These are phyloP conservation scores for Volucella bombylans DNA, from an alignment of 2,888 invertebrate genomes.

Conservation along the genomic window DNA sequence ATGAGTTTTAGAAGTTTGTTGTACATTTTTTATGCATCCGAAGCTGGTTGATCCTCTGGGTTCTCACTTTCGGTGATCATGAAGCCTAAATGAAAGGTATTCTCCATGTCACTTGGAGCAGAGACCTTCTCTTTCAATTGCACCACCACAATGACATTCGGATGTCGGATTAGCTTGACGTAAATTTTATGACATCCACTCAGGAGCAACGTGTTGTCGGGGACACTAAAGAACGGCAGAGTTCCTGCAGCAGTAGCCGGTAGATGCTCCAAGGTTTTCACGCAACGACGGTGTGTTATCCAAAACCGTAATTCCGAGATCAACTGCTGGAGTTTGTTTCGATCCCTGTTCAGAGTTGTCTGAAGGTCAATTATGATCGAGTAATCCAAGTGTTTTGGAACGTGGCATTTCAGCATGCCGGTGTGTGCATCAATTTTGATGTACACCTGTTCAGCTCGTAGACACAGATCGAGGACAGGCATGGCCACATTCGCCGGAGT, in stretches of 20 bases:
- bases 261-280: slow-evolving; percentile 96
- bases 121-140: slow-evolving; percentile 92
- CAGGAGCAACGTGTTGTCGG: slow-evolving; percentile 90
- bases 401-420: slow-evolving; percentile 94
- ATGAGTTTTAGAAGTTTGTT: slow-evolving; percentile 91
- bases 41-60: slow-evolving; percentile 74
- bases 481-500: slow-evolving; percentile 96
- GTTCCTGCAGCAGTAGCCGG: slow-evolving; percentile 94
- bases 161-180: slow-evolving; percentile 92
- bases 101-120: slow-evolving; percentile 88
- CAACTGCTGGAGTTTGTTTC: slow-evolving; percentile 86
- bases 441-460: slow-evolving; percentile 96
- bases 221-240: slow-evolving; percentile 91
- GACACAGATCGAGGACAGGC: slow-evolving; percentile 93
- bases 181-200: slow-evolving; percentile 91
- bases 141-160: slow-evolving; percentile 94
- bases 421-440: slow-evolving; percentile 97
- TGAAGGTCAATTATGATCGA: slow-evolving; percentile 91
- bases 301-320: slow-evolving; percentile 90
- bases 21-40: slow-evolving; percentile 83
- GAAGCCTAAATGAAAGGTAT: slow-evolving; percentile 88
- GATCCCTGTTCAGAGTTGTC: slow-evolving; percentile 89
- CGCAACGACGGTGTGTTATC: slow-evolving; percentile 95
- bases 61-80: slow-evolving; percentile 84
- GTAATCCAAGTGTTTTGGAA: slow-evolving; percentile 93